A percentile compares a stretch with the other conserved stretches of the same genome.
These are phyloP conservation scores for Babyrousa celebensis DNA, from an alignment of 2,797 vertebrate genomes.

Conservation along the genomic window DNA sequence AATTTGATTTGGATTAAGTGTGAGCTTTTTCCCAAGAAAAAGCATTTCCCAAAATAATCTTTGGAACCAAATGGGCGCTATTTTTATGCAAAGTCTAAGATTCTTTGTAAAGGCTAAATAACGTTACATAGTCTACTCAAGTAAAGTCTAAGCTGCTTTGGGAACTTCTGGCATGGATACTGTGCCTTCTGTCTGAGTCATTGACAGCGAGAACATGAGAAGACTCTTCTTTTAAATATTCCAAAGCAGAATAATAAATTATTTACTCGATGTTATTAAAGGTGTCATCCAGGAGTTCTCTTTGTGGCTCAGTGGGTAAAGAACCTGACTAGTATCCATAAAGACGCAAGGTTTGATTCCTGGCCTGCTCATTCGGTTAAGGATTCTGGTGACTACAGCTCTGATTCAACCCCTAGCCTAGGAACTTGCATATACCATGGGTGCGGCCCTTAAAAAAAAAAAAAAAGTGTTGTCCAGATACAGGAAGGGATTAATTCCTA, in stretches of 20 bases:
- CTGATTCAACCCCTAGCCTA: too few species aligned
- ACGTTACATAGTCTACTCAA: not conserved
- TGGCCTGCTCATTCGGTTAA: too few species aligned
- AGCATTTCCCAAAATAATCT: conserved; percentile 39
- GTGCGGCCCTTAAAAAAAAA: not conserved
- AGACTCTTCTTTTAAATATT: conserved; percentile 29
- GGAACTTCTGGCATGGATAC: not conserved
- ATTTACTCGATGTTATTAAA: conserved; percentile 11
- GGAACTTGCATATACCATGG: too few species aligned
- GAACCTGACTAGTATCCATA: too few species aligned
- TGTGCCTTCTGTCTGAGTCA: not conserved
- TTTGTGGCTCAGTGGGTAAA: too few species aligned
- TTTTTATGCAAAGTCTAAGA: conserved; percentile 61
- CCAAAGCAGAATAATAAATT: conserved; percentile 40
- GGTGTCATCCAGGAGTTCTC: too few species aligned
- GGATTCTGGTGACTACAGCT: too few species aligned
- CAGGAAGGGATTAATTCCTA: conserved; percentile 59
- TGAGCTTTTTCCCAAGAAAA: conserved; percentile 38
- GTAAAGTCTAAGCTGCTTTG: not conserved
- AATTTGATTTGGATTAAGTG: conserved; percentile 32
- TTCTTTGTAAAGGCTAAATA: conserved; percentile 36
- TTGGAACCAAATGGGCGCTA: conserved; percentile 12
- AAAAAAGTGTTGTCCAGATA: conserved; percentile 45
- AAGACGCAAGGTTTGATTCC: too few species aligned
- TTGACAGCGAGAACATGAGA: not conserved